These are phyloP conservation scores for Gorsachius goisagi DNA, from an alignment of 2,113 vertebrate genomes.

Conservation along the genomic window DNA sequence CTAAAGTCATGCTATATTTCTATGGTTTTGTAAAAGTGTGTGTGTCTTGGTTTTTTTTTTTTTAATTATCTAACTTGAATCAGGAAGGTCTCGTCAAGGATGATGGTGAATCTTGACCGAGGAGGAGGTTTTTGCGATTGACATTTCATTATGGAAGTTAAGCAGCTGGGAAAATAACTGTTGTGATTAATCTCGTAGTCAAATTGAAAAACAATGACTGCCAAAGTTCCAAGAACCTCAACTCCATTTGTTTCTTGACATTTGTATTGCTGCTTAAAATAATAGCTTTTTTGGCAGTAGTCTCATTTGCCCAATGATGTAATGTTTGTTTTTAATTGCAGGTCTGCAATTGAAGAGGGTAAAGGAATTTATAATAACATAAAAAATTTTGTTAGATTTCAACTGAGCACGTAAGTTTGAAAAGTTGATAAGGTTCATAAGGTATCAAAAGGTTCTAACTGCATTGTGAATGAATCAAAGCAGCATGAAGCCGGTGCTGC, in stretches of 20 bases:
- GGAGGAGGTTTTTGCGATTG: background rate
- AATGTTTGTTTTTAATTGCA: slow-evolving; percentile 69
- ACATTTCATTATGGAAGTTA: background rate
- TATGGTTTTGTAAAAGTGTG: background rate
- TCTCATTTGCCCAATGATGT: background rate
- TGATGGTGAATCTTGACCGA: background rate
- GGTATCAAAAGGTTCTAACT: background rate
- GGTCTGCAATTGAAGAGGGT: slow-evolving; percentile 98
- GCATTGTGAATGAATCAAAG: background rate
- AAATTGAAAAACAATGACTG: background rate
- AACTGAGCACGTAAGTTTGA: slow-evolving; percentile 97
- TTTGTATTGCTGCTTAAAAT: background rate
- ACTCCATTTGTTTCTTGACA: background rate
- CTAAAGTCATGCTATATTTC: background rate
- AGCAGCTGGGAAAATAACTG: background rate
- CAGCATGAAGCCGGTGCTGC: background rate
- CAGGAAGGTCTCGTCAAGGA: background rate
- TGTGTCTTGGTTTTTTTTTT: too few species aligned
- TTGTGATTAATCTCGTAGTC: background rate
- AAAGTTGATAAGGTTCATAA: background rate
- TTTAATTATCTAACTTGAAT: background rate
- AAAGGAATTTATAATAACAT: slow-evolving; percentile 99
- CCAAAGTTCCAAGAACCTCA: background rate
- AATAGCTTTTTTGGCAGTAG: background rate
- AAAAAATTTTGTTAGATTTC: slow-evolving; percentile 98